phyloP scores from a whole-genome alignment of 2,888 invertebrate species.

The Meiosimyza platycephala region DNA sequence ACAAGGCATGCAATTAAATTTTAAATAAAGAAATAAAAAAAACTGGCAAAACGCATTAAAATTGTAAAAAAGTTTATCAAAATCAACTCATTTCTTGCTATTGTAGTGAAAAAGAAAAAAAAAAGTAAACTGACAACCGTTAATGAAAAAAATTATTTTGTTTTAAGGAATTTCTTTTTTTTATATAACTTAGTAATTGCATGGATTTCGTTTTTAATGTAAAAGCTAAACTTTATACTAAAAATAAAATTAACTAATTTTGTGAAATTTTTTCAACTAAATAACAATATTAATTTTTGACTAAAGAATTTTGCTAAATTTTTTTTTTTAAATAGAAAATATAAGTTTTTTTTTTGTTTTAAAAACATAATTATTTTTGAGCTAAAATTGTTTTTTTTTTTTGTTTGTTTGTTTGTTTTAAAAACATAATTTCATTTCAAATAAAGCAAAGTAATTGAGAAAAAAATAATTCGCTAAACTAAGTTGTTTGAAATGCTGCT shows the following conservation, averaged over 20 bases:
- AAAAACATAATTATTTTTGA: neutral
- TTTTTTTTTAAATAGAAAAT: constrained; percentile 8
- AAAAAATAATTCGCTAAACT: constrained; percentile 6
- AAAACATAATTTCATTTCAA: neutral
- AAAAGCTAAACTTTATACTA: constrained; percentile 17
- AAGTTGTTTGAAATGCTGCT: neutral
- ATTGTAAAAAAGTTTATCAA: neutral
- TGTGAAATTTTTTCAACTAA: constrained; percentile 45
- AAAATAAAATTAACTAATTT: constrained; percentile 32
- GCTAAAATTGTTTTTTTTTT: neutral
- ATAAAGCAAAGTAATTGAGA: neutral
- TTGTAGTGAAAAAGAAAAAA: neutral
- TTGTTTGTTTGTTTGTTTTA: neutral
- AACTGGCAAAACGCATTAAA: neutral
- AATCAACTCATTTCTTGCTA: neutral
- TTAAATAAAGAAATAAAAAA: neutral
- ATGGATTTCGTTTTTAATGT: neutral
- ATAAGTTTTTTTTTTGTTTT: constrained; percentile 1
- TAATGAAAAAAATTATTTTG: neutral
- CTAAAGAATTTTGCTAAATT: constrained; percentile 41
- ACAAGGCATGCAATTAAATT: constrained; percentile 7
- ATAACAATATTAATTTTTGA: constrained; percentile 45
- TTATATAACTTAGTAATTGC: neutral
- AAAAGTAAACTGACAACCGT: constrained; percentile 35
- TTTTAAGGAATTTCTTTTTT: neutral